Conservation (phyloP, 2,113 vertebrate species). For the Pandion haliaetus region DNA sequence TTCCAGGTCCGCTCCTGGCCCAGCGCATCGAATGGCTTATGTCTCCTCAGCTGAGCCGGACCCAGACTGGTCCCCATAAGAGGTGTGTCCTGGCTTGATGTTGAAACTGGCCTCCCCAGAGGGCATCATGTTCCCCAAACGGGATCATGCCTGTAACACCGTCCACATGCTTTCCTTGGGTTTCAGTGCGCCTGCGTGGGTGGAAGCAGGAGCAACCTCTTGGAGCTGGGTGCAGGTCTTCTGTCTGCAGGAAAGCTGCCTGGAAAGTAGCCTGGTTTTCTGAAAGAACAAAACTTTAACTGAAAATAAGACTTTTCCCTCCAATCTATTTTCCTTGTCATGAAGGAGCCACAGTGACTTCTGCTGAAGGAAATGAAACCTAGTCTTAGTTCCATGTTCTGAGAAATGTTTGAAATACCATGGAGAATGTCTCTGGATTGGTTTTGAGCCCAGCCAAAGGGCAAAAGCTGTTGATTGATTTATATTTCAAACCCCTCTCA, state of each 20-base stretch:
- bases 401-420: background rate
- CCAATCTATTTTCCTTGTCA: background rate
- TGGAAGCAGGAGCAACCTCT: background rate
- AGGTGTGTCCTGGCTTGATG: background rate
- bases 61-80: background rate
- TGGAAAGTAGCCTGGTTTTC: background rate
- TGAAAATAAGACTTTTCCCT: background rate
- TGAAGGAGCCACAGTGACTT: background rate
- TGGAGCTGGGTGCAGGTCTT: background rate
- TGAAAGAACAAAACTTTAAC: background rate
- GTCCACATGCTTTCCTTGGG: background rate
- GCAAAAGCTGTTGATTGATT: constrained; percentile 1
- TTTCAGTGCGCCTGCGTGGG: background rate
- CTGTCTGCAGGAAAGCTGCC: background rate
- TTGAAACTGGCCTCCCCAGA: background rate
- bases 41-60: background rate
- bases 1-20: background rate
- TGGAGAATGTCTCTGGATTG: background rate
- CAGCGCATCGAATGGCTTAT: fast-evolving
- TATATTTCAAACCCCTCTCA: background rate
- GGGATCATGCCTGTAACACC: fast-evolving
- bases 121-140: background rate
- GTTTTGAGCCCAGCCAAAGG: constrained; percentile 12
- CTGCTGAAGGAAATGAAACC: background rate
- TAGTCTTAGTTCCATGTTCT: background rate